Conservation (phyloP, 2,888 invertebrate genomes). For the Xylocampa areola region DNA sequence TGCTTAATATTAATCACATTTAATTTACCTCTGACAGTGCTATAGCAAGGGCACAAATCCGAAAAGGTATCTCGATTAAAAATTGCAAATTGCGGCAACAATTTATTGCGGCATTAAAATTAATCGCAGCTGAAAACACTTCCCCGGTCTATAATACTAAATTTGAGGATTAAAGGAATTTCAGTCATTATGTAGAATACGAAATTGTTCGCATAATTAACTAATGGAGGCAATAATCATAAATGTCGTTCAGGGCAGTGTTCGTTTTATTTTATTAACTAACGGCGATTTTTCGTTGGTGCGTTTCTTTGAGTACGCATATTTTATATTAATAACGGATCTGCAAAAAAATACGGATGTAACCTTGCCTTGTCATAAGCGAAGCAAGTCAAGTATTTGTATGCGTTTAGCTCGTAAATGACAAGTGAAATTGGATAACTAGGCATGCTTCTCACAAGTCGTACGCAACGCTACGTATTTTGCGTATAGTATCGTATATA, state of each 20-base stretch:
- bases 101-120: conserved; percentile 53
- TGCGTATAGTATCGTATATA: no score
- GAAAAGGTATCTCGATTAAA: conserved; percentile 29
- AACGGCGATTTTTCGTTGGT: background rate
- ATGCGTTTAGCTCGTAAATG: no score
- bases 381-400: no score
- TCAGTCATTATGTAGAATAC: conserved; percentile 34
- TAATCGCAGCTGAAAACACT: conserved; percentile 47
- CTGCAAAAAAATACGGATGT: no score
- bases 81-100: conserved; percentile 23
- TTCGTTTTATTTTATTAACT: conserved; percentile 46
- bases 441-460: no score
- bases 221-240: conserved; percentile 53
- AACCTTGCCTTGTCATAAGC: no score
- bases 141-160: conserved; percentile 48
- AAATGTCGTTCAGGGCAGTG: conserved; percentile 50
- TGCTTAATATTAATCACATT: no score
- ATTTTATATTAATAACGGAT: no score
- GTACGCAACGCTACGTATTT: no score
- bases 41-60: conserved; percentile 15
- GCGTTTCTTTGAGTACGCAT: conserved; percentile 4
- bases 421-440: no score
- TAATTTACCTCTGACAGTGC: no score
- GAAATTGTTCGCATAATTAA: conserved; percentile 47
- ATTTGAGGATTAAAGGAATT: conserved; percentile 52